Base-by-base conservation (phyloP, 1,140 invertebrate genomes). In the Venustaconcha ellipsiformis region DNA sequence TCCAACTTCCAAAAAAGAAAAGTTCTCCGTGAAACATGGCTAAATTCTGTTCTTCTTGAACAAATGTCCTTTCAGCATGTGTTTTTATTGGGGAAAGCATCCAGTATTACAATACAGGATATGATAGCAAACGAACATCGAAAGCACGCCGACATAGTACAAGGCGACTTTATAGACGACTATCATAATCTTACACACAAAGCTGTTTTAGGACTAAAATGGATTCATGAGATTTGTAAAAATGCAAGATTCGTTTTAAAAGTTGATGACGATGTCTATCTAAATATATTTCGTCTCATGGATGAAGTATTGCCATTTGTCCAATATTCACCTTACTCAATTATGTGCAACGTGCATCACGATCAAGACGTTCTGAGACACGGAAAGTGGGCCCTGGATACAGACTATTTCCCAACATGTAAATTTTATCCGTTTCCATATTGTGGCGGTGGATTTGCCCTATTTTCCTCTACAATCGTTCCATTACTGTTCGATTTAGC, bases 191-290 rank as follows among this genome's bases (percentile, higher is more conserved):
- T 85, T 2, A 85, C 85, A 4, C 57, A 81, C 57, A 87, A 87
- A 77, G 95, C 63, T 11, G 57, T 59, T 14, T 30, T 79, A 59
- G 96, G 95, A 0, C 87, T 96, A 57, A 92, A 92, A 82, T 97
- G 96, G 95, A 93, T 93, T 1, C 84, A 91, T 1, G 89, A 88
- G n/a, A 90, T 92, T 79, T 97, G 96, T 87, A 80, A 83, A 14
- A 89, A 92, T 56, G 91, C 92, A 2, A 90, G 92, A 73, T 95
- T 92, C 82, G 92, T 96, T 20, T 91, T 97, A 14, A 97, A 97
- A 92, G 93, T 95, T 87, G 96, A 97, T 87, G 96, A 97, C 88
- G 96, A 97, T 86, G 95, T 94, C 72, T 93, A 95, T 59, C 91
- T 96, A 17, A 94, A 96, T 89, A 84, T 96, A 17, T 93, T 93